Evolutionary conservation across 1,140 invertebrate genomes (phyloP).

Genomic region (Ceratina calcarata): DNA sequence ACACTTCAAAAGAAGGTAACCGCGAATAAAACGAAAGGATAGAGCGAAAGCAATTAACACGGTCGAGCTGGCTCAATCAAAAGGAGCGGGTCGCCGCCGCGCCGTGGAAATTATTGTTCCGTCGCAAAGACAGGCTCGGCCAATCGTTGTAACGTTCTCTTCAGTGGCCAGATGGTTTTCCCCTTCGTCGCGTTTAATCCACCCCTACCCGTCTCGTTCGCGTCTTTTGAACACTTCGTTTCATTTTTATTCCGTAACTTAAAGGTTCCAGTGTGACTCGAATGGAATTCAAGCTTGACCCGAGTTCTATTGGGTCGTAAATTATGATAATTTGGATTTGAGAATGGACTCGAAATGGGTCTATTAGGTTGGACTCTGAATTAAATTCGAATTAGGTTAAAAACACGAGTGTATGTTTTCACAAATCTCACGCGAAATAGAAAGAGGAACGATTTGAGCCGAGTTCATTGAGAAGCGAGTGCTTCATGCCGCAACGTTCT

Average conservation of each 20-base stretch:
- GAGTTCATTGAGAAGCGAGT: constrained; percentile 36
- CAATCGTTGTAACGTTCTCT: constrained; percentile 11
- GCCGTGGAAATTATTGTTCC: constrained; percentile 37
- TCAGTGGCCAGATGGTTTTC: neutral
- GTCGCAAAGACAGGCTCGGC: constrained; percentile 10
- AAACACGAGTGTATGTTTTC: constrained; percentile 9
- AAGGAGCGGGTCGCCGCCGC: constrained; percentile 14
- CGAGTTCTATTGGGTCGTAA: neutral
- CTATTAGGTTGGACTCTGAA: neutral
- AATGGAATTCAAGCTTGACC: no score
- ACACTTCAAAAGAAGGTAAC: constrained; percentile 1
- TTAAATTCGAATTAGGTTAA: constrained; percentile 12
- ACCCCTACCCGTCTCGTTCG: neutral
- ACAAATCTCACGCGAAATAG: neutral
- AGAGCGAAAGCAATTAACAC: constrained; percentile 52
- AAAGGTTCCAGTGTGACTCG: no score
- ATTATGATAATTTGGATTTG: neutral
- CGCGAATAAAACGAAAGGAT: constrained; percentile 1
- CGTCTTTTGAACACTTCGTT: no score
- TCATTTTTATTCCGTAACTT: neutral
- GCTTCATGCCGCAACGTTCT: neutral
- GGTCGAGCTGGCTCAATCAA: constrained; percentile 49
- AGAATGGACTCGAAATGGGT: neutral
- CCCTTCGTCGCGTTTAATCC: neutral
- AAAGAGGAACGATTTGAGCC: neutral